phyloP scores from a whole-genome alignment of 35 echinoderm and acorn worm genomes.

The Ptychodera flava region DNA sequence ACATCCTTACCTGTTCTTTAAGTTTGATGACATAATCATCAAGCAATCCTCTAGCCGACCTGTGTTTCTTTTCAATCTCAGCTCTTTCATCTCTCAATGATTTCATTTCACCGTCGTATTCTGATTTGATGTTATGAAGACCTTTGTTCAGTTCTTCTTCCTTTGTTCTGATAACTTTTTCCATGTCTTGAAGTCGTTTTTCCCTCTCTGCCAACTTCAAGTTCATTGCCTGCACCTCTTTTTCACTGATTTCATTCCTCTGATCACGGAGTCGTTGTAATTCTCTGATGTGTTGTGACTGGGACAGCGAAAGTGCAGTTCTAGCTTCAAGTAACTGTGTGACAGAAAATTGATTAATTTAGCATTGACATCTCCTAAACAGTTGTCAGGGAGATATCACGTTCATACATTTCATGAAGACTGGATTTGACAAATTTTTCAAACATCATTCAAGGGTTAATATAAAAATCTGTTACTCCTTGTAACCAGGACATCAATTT shows the following conservation, averaged over 20 bases:
- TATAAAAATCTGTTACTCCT: too few species aligned
- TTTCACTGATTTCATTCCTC: conserved; percentile 31
- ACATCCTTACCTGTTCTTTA: conserved; percentile 93
- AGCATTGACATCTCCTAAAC: too few species aligned
- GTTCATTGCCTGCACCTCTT: conserved; percentile 42
- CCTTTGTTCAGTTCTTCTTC: conserved; percentile 36
- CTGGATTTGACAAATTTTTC: too few species aligned
- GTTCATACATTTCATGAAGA: too few species aligned
- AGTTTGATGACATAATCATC: conserved; percentile 96
- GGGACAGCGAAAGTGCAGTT: conserved; percentile 62
- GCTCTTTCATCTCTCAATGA: conserved; percentile 49
- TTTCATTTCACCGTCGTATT: conserved; percentile 47
- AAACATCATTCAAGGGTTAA: too few species aligned
- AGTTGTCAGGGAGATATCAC: too few species aligned
- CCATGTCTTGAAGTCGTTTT: conserved; percentile 35
- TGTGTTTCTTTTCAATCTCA: conserved; percentile 82
- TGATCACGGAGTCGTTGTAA: conserved; percentile 60
- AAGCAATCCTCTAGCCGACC: conserved; percentile 58
- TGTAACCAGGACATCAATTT: too few species aligned
- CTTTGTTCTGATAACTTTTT: conserved; percentile 38
- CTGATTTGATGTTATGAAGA: conserved; percentile 20
- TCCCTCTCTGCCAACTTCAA: conserved; percentile 64
- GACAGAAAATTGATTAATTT: too few species aligned
- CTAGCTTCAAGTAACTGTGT: conserved; percentile 72
- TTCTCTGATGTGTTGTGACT: conserved; percentile 69